Base-by-base conservation (phyloP, 2,797 vertebrate species). In the Eulemur rubriventer region DNA sequence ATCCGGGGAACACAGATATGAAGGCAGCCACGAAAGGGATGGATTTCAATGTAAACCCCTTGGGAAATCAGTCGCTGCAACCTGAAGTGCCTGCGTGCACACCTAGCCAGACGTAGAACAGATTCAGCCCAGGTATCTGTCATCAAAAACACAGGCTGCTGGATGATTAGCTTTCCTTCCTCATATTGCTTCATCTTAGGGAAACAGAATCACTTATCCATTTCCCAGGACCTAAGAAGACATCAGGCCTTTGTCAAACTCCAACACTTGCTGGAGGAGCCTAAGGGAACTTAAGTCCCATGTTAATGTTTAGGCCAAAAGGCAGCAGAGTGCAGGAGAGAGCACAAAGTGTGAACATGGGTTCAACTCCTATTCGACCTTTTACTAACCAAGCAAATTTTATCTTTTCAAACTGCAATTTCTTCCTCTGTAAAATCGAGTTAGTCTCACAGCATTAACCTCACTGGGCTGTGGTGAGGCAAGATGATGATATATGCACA, bases 1-100 rank as follows among this genome's bases (percentile, higher is more conserved):
- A 96, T 70, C 50, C 7, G 1, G 43, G 80, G 69, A 93, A 59
- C 79, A 26, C 82, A 80, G 86, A 79, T 48, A 41, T 57, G 86
- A 72, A 63, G 55, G 48, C 61, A 63, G 87, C 70, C 82, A 73
- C 22, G 20, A 41, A 30, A 22, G 33, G 79, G 67, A 73, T 1
- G 14, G 57, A n/a, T 13, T 65, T 84, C 50, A 61, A 24, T 1
- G 7, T 28, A 2, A 70, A 91, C 38, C 73, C 28, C 1, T 12
- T 1, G 22, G 11, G 33, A 75, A 30, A 14, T 26, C 41, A 12
- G 41, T 6, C 0, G 2, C 30, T 20, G 17, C 18, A 6, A 16
- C 70, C 1, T 7, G 18, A 3, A 9, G 59, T 2, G 11, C 57
- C 67, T 6, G 14, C 1, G 3, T 0, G 20, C 6, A 63, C 1